These are phyloP conservation scores for Oreonectes daqikongensis DNA, from an alignment of 2,797 vertebrate species.

Conservation along the genomic window DNA sequence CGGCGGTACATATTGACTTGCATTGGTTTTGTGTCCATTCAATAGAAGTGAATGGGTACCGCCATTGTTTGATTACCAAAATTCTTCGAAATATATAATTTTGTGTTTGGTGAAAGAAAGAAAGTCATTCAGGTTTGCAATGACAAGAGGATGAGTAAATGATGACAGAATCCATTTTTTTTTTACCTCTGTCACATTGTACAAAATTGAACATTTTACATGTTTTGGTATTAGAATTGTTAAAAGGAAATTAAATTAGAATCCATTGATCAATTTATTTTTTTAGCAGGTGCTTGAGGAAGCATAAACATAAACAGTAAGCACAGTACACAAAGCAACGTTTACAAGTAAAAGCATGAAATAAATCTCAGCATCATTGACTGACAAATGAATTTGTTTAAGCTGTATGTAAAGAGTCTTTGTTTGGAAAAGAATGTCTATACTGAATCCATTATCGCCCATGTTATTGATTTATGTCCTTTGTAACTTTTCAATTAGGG, in stretches of 20 bases:
- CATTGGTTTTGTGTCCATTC: too few species aligned
- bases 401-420: conserved; percentile 2
- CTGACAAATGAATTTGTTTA: conserved; percentile 15
- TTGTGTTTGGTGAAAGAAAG: too few species aligned
- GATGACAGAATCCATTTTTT: too few species aligned
- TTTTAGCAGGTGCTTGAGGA: background rate
- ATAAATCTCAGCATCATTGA: conserved; percentile 12
- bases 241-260: background rate
- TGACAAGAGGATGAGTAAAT: too few species aligned
- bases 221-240: conserved; percentile 36
- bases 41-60: too few species aligned
- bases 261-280: background rate
- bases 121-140: too few species aligned
- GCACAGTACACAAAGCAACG: background rate
- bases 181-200: too few species aligned
- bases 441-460: conserved; percentile 9
- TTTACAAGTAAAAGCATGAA: background rate
- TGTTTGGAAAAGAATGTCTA: conserved; percentile 7
- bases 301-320: background rate
- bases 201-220: conserved; percentile 48
- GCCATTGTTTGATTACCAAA: too few species aligned
- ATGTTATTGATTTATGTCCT: conserved; percentile 13
- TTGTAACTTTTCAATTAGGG: conserved; percentile 3
- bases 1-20: too few species aligned
- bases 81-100: too few species aligned